Conservation (phyloP, 2,888 invertebrate genomes). For the Phorcus lineatus region DNA sequence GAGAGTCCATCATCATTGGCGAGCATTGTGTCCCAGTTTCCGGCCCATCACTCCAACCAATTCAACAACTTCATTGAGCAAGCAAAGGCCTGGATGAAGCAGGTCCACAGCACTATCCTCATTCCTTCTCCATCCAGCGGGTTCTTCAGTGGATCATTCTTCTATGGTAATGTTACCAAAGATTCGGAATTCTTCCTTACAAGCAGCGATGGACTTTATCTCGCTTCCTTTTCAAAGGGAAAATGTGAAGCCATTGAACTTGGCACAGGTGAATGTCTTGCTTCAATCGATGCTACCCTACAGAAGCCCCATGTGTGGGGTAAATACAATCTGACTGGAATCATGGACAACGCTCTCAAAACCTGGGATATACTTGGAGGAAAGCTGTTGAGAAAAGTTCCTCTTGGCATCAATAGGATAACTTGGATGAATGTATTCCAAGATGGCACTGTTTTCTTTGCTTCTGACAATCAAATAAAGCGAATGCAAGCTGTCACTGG, state of each 20-base stretch:
- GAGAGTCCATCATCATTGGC: conserved; percentile 19
- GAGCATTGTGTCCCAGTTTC: conserved; percentile 18
- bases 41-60: neutral
- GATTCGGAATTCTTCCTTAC: conserved; percentile 6
- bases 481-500: conserved; percentile 30
- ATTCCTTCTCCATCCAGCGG: neutral
- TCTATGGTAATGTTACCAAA: conserved; percentile 4
- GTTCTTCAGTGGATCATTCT: conserved; percentile 24
- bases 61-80: conserved; percentile 41
- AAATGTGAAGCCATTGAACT: conserved; percentile 23
- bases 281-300: conserved; percentile 23
- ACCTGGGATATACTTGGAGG: conserved; percentile 25
- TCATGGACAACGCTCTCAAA: conserved; percentile 23
- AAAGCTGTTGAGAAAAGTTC: conserved; percentile 29
- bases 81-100: conserved; percentile 41
- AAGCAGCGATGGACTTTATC: conserved; percentile 1
- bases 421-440: conserved; percentile 36
- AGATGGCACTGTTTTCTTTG: conserved; percentile 28
- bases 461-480: conserved; percentile 24
- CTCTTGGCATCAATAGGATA: conserved; percentile 17
- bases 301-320: conserved; percentile 30
- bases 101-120: conserved; percentile 37
- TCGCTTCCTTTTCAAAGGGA: neutral
- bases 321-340: conserved; percentile 24
- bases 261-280: conserved; percentile 30